These are phyloP conservation scores for Chironomus tentans DNA, from an alignment of 2,888 invertebrate species.

Conservation along the genomic window DNA sequence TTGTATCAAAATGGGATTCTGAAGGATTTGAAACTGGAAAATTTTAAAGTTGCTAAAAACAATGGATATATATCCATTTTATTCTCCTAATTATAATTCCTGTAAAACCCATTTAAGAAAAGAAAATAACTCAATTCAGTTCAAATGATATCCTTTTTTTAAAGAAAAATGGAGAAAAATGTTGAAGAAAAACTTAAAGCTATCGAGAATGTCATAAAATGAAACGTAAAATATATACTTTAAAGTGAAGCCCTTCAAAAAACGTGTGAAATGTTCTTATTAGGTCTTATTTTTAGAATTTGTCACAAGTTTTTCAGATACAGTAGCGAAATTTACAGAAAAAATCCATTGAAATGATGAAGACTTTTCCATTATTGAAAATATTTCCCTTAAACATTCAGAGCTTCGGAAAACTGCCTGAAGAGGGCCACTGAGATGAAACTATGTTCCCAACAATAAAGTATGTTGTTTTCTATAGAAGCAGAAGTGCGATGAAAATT, in stretches of 20 bases:
- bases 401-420: constrained; percentile 10
- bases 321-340: background rate
- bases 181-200: constrained; percentile 9
- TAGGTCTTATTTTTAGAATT: background rate
- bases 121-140: too few relatives aligned
- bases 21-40: too few relatives aligned
- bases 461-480: constrained; percentile 4
- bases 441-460: background rate
- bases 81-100: too few relatives aligned
- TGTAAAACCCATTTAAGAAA: too few relatives aligned
- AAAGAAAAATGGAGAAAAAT: background rate
- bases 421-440: constrained; percentile 17
- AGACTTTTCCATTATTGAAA: background rate
- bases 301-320: constrained; percentile 2
- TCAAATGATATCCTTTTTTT: background rate
- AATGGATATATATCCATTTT: too few relatives aligned
- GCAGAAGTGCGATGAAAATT: background rate
- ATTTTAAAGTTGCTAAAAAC: too few relatives aligned
- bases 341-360: background rate
- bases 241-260: constrained; percentile 25
- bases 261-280: constrained; percentile 23
- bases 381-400: background rate
- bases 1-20: too few relatives aligned
- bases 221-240: constrained; percentile 22
- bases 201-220: constrained; percentile 2